phyloP scores from a whole-genome alignment of 53 echinoderm and acorn worm genomes.

The Patiria pectinifera region DNA sequence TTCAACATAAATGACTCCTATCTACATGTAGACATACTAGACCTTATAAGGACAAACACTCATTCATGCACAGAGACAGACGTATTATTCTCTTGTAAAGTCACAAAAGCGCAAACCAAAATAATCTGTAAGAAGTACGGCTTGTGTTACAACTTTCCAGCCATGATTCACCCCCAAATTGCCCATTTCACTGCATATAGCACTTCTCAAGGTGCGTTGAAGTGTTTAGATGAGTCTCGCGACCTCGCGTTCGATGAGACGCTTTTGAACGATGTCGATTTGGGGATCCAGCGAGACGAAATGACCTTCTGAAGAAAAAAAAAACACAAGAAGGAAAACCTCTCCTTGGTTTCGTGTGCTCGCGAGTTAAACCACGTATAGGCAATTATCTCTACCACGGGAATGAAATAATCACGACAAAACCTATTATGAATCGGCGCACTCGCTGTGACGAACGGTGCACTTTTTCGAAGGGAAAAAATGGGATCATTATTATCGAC shows the following conservation, averaged over 20 bases:
- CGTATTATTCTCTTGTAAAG: no score
- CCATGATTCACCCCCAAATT: not conserved
- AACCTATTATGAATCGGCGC: not conserved
- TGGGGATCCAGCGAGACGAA: not conserved
- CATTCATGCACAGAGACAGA: no score
- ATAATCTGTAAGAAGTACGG: no score
- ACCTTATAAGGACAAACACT: no score
- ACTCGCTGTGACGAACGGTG: not conserved
- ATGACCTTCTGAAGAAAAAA: not conserved
- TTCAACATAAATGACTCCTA: no score
- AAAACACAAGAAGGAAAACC: no score
- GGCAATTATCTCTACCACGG: not conserved
- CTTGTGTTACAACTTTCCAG: no score
- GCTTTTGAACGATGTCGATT: not conserved
- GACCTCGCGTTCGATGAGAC: slow-evolving; percentile 7
- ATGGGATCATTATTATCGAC: not conserved
- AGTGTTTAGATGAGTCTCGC: not conserved
- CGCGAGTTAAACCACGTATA: no score
- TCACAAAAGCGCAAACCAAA: no score
- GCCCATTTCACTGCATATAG: not conserved
- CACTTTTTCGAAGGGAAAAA: not conserved
- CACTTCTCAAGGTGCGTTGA: not conserved
- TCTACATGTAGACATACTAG: no score
- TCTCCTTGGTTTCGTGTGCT: no score
- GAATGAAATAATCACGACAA: not conserved